Percentiles rank a stretch among this genome's conserved stretches.
Evolutionary conservation across 2,113 vertebrate species (phyloP).

Genomic region (Aldabrachelys gigantea): DNA sequence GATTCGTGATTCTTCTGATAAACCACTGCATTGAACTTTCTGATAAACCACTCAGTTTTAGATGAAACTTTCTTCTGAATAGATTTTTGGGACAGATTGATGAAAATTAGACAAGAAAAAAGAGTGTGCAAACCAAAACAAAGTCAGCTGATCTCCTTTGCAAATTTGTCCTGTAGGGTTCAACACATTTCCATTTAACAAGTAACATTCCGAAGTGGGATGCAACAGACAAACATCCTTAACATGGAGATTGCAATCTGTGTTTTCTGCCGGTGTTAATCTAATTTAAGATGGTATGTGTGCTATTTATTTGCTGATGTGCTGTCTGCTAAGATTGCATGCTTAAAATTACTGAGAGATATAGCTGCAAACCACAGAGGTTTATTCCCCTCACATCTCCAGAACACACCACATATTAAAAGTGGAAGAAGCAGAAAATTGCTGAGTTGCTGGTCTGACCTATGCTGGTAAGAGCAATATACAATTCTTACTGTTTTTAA

Average conservation of each 20-base stretch:
- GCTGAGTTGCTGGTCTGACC: constrained; percentile 35
- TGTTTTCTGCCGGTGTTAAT: neutral
- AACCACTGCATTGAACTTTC: too few relatives aligned
- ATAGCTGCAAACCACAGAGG: neutral
- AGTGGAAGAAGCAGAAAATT: constrained; percentile 25
- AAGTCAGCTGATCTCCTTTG: neutral
- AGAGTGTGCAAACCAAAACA: neutral
- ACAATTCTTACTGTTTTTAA: constrained; percentile 3
- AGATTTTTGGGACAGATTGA: neutral
- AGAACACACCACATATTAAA: neutral
- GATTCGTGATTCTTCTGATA: too few relatives aligned
- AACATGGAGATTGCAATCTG: neutral
- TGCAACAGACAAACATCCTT: neutral
- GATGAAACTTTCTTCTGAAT: too few relatives aligned
- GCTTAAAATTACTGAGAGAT: constrained; percentile 34
- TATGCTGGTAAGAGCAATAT: neutral
- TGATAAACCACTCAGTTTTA: too few relatives aligned
- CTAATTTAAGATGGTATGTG: neutral
- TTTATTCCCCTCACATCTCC: neutral
- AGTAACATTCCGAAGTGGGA: neutral
- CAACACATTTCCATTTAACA: neutral
- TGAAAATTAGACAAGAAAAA: neutral
- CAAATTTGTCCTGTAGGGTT: neutral
- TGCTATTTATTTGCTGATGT: neutral
- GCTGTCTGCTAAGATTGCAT: neutral